These are phyloP conservation scores for Eupristina koningsbergeri DNA, from an alignment of 1,140 invertebrate species.

Conservation along the genomic window DNA sequence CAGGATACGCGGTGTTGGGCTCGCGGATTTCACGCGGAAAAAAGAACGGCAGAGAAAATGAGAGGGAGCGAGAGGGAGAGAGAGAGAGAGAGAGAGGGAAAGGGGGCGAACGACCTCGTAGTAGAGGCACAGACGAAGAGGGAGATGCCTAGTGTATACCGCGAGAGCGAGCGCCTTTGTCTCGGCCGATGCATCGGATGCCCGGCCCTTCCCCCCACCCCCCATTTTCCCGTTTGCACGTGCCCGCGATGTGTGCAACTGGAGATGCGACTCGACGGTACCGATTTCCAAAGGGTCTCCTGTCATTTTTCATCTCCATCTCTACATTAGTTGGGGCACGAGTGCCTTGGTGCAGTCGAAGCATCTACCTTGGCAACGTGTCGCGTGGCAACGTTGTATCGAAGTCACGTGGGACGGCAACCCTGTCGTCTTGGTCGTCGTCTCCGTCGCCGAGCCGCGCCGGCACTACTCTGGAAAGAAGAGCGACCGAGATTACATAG, in stretches of 20 bases:
- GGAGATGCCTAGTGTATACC: slow-evolving; percentile 30
- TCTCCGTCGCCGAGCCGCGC: neutral
- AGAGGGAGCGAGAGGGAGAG: neutral
- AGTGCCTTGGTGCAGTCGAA: neutral
- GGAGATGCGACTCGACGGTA: too few relatives aligned
- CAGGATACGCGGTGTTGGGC: neutral
- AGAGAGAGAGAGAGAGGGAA: neutral
- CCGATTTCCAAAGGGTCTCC: too few relatives aligned
- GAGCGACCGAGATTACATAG: neutral
- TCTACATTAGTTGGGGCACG: too few relatives aligned
- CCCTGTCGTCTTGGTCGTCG: slow-evolving; percentile 15
- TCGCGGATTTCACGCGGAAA: neutral
- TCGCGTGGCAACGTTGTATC: slow-evolving; percentile 38
- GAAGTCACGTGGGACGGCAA: slow-evolving; percentile 40
- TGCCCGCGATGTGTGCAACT: too few relatives aligned
- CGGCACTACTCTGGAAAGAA: neutral
- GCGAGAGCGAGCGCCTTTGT: slow-evolving; percentile 21
- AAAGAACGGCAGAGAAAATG: neutral
- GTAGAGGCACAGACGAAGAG: slow-evolving; percentile 1
- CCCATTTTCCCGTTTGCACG: too few relatives aligned
- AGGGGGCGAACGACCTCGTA: slow-evolving; percentile 41
- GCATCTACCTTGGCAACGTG: neutral
- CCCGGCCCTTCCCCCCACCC: neutral
- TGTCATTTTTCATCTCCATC: neutral
- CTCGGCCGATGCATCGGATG: slow-evolving; percentile 6